Evolutionary conservation across 2,113 vertebrate species (phyloP), one percentile per base, ranked within the genome.

Genomic region (Rhinoderma darwinii): DNA sequence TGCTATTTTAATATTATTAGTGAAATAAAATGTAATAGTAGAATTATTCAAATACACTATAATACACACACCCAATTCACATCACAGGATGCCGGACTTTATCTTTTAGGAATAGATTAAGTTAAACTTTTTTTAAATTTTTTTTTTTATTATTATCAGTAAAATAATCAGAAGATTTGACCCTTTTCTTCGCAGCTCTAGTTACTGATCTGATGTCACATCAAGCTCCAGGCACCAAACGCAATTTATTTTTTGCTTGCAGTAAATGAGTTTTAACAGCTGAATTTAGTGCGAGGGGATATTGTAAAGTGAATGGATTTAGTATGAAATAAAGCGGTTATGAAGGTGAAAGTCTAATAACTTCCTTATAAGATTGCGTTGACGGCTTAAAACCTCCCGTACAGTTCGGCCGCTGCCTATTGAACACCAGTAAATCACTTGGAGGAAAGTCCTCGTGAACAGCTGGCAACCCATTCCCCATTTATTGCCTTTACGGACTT

Each of bases 401-500:
- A 80, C 22, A 30, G 54, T 70, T 47, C 44, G 32, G 30, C 35
- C 37, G 78, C 18, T 74, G 78, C 63, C 47, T 72, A 50, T 70
- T 59, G 78, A 72, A 72, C 32, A 41, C 47, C 27, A 82, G 50
- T 87, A 87, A 87, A 87, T 87, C 85, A 82, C 44, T 74, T 74
- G 59, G n/a, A 73, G 54, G 50, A 82, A 87, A 44, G 37, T 74
- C 32, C 22, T 63, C 32, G 37, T 27, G 79, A 87, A 47, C 86
- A 87, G 86, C 78, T 75, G 61, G 6, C 15, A 89, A 89, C 66
- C 86, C 86, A 91, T 89, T 92, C 89, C 89, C 63, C 39, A 90
- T 90, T 90, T 0, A 72, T 88, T 86, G 30, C 70, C 68, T 89
- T 18, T 73, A 1, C 75, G 87, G 50, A 63, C 79, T 91, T 88